phyloP scores from a whole-genome alignment of 2,888 invertebrate genomes.

The Dasypogon diadema region DNA sequence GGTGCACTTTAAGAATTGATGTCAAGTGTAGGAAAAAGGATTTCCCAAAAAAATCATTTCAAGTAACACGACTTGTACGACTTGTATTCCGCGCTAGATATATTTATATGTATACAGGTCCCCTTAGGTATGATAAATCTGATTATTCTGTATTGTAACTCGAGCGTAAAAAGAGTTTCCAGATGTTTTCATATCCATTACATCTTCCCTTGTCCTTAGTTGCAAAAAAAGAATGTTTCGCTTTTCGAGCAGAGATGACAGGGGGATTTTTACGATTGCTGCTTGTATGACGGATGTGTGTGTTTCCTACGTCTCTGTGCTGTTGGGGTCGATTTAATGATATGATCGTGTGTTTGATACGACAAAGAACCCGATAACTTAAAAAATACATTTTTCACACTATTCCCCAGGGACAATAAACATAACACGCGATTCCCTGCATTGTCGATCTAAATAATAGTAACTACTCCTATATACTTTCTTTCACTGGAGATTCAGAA shows the following conservation, averaged over 20 bases:
- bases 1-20: constrained; percentile 25
- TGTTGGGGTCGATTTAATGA: neutral
- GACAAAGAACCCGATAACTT: neutral
- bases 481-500: neutral
- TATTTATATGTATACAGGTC: neutral
- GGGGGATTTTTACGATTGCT: constrained; percentile 4
- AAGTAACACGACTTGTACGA: constrained; percentile 36
- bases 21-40: constrained; percentile 41
- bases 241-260: neutral
- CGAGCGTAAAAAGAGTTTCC: constrained; percentile 33
- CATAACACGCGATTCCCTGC: too few species aligned
- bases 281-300: neutral
- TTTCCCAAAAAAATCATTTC: constrained; percentile 40
- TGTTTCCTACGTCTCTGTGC: neutral
- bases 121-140: constrained; percentile 31
- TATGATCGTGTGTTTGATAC: neutral
- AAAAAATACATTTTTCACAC: neutral
- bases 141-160: constrained; percentile 37
- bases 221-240: neutral
- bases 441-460: neutral
- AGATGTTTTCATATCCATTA: constrained; percentile 46
- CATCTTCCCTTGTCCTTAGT: neutral
- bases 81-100: neutral
- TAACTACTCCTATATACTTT: neutral
- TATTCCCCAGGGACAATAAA: neutral